Evolutionary conservation across 2,888 invertebrate genomes (phyloP).

Genomic region (Ectemnius continuus): DNA sequence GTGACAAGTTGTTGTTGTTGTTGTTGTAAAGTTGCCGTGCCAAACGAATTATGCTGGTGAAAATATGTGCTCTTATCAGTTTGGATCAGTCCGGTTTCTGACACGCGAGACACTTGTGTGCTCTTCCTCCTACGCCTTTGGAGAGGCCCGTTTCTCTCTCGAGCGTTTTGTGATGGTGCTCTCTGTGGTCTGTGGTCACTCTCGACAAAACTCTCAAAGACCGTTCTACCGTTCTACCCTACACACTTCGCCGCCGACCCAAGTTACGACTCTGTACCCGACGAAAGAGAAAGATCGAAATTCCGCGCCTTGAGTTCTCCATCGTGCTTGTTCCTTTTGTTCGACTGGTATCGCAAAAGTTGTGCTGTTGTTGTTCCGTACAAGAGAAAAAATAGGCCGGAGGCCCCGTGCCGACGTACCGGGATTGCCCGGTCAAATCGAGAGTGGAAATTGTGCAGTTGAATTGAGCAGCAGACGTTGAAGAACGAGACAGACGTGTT

Average conservation of each 20-base stretch:
- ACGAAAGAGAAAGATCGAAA: neutral
- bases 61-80: too few relatives aligned
- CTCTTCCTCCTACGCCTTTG: conserved; percentile 33
- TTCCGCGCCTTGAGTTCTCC: neutral
- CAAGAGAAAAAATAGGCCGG: neutral
- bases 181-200: conserved; percentile 52
- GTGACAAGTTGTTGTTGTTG: too few relatives aligned
- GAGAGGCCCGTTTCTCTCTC: conserved; percentile 36
- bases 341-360: neutral
- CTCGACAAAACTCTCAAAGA: neutral
- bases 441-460: conserved; percentile 4
- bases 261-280: neutral
- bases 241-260: neutral
- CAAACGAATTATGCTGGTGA: too few relatives aligned
- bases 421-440: neutral
- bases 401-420: neutral
- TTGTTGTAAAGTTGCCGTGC: too few relatives aligned
- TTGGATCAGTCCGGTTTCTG: neutral
- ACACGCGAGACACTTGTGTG: conserved; percentile 28
- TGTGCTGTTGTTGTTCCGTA: neutral
- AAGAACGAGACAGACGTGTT: conserved; percentile 1
- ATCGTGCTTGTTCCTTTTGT: neutral
- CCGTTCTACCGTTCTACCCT: neutral
- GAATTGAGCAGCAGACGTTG: neutral
- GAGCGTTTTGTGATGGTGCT: conserved; percentile 51